These are phyloP conservation scores for Protosalanx chinensis DNA, from an alignment of 2,797 vertebrate genomes.

Conservation along the genomic window DNA sequence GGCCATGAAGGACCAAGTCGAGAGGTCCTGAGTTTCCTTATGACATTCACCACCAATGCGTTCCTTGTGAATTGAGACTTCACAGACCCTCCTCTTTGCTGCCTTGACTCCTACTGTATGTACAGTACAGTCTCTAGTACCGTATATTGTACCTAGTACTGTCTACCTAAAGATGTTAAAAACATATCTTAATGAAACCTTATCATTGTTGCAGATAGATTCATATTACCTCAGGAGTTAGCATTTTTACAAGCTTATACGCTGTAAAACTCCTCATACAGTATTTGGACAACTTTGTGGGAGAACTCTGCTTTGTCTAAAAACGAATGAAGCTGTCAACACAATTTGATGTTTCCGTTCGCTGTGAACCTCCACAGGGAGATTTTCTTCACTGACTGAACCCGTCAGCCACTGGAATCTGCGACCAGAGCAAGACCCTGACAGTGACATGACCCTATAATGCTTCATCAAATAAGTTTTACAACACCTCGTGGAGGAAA, in stretches of 20 bases:
- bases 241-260: too few relatives aligned
- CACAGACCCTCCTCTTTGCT: neutral
- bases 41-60: conserved; percentile 18
- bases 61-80: neutral
- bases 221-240: too few relatives aligned
- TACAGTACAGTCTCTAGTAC: too few relatives aligned
- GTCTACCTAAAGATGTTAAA: too few relatives aligned
- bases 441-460: conserved; percentile 39
- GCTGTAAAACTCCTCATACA: neutral
- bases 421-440: conserved; percentile 16
- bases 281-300: conserved; percentile 5
- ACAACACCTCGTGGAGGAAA: conserved; percentile 35
- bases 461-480: conserved; percentile 46
- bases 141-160: too few relatives aligned
- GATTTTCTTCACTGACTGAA: neutral
- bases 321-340: conserved; percentile 46
- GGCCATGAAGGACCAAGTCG: conserved; percentile 2
- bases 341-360: conserved; percentile 32
- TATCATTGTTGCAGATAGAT: too few relatives aligned
- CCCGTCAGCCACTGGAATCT: conserved; percentile 6
- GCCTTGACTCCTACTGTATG: neutral
- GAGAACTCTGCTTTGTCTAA: conserved; percentile 21
- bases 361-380: conserved; percentile 20
- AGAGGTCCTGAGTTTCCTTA: conserved; percentile 2
- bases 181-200: too few relatives aligned